phyloP scores from a whole-genome alignment of 2,113 vertebrate species.

The Galemys pyrenaicus region DNA sequence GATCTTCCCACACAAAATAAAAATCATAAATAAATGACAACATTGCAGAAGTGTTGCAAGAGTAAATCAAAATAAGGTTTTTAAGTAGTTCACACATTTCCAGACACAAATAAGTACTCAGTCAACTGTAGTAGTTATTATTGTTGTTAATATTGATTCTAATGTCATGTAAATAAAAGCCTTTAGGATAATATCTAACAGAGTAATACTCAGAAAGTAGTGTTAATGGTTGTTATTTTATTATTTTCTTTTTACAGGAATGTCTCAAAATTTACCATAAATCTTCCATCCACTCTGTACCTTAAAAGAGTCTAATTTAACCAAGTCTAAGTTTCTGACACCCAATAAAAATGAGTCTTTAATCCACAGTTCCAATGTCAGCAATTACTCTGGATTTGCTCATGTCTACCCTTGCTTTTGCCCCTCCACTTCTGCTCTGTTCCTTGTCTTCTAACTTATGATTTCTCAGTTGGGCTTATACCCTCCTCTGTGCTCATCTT shows the following conservation, averaged over 20 bases:
- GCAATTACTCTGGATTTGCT: neutral
- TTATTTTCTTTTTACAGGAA: conserved; percentile 22
- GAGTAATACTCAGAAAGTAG: neutral
- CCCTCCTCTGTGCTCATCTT: neutral
- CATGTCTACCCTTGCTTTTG: neutral
- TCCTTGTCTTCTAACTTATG: neutral
- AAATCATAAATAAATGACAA: neutral
- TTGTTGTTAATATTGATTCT: neutral
- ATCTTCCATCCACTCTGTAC: neutral
- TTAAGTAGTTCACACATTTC: neutral
- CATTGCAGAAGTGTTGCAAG: neutral
- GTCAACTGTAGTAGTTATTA: neutral
- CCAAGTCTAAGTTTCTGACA: neutral
- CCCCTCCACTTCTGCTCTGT: neutral
- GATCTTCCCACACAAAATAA: neutral
- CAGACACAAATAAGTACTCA: neutral
- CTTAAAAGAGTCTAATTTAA: neutral
- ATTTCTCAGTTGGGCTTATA: neutral
- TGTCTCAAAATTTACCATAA: neutral
- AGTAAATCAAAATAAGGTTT: neutral
- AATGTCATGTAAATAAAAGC: neutral
- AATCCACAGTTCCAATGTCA: neutral
- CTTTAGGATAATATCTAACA: neutral
- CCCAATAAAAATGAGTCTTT: neutral
- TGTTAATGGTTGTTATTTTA: neutral